These are phyloP conservation scores for Falco columbarius DNA, from an alignment of 2,797 vertebrate genomes.

Conservation along the genomic window DNA sequence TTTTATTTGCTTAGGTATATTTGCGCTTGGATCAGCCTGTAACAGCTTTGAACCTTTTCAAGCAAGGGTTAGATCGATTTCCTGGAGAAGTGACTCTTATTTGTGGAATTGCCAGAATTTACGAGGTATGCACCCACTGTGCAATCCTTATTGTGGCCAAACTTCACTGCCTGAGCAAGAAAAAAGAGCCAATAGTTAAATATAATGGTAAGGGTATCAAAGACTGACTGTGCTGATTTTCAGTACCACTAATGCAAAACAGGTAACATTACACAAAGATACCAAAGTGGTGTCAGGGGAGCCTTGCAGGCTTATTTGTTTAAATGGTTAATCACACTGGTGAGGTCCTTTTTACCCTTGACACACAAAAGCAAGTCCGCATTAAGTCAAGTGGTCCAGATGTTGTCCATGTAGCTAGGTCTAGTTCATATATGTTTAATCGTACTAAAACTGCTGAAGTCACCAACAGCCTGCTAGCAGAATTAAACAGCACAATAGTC, in stretches of 20 bases:
- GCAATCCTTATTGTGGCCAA: not conserved
- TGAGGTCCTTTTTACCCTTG: not conserved
- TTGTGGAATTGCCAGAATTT: slow-evolving; percentile 94
- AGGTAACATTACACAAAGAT: not conserved
- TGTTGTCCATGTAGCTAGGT: not conserved
- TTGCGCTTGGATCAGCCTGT: slow-evolving; percentile 94
- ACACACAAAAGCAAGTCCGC: not conserved
- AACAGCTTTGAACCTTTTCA: slow-evolving; percentile 92
- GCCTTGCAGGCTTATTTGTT: not conserved
- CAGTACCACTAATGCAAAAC: not conserved
- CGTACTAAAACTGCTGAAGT: not conserved
- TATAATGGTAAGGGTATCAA: not conserved
- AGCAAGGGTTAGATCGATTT: slow-evolving; percentile 94
- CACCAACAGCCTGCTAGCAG: not conserved
- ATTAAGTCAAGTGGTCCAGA: not conserved
- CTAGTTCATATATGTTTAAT: not conserved
- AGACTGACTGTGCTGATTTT: not conserved
- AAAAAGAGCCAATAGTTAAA: not conserved
- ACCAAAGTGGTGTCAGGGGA: not conserved
- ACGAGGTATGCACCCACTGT: slow-evolving; percentile 82
- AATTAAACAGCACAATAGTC: not conserved
- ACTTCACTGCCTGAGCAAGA: not conserved
- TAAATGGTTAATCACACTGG: not conserved
- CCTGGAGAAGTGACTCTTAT: slow-evolving; percentile 93
- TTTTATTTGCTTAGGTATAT: slow-evolving; percentile 86